These are phyloP conservation scores for Gerris buenoi DNA, from an alignment of 1,140 invertebrate genomes.

Conservation along the genomic window DNA sequence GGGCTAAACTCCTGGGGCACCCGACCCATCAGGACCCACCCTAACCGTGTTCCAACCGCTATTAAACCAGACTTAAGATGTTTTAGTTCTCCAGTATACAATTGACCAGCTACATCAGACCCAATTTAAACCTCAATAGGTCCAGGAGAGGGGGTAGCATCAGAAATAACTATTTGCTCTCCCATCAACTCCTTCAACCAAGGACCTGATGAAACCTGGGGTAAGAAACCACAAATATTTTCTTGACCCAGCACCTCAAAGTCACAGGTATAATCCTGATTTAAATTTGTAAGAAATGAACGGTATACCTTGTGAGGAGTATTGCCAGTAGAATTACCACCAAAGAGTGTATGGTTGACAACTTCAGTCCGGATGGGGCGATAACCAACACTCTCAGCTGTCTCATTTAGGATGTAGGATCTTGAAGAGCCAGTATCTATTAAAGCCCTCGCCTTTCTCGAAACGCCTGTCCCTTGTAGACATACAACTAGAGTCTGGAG, in stretches of 20 bases:
- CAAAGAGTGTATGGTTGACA: background rate
- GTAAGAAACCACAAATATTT: background rate
- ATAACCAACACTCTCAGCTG: background rate
- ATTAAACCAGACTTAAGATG: background rate
- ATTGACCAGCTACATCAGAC: background rate
- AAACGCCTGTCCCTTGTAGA: background rate
- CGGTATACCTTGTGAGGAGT: background rate
- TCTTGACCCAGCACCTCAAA: background rate
- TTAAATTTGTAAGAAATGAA: background rate
- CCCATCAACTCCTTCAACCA: background rate
- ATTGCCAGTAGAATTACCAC: background rate
- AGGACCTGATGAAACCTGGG: background rate
- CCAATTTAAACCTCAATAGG: background rate
- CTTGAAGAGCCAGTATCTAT: background rate
- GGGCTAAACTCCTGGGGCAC: background rate
- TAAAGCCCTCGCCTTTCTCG: background rate
- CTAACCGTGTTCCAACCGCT: background rate
- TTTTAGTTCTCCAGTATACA: background rate
- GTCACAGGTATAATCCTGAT: background rate
- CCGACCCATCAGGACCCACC: background rate
- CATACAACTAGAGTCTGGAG: background rate
- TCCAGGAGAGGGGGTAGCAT: background rate
- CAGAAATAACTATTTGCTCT: background rate
- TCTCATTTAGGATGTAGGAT: background rate
- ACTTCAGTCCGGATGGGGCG: background rate